These are phyloP conservation scores for Tribolium castaneum DNA, from an alignment of 1,140 invertebrate genomes.

Conservation along the genomic window DNA sequence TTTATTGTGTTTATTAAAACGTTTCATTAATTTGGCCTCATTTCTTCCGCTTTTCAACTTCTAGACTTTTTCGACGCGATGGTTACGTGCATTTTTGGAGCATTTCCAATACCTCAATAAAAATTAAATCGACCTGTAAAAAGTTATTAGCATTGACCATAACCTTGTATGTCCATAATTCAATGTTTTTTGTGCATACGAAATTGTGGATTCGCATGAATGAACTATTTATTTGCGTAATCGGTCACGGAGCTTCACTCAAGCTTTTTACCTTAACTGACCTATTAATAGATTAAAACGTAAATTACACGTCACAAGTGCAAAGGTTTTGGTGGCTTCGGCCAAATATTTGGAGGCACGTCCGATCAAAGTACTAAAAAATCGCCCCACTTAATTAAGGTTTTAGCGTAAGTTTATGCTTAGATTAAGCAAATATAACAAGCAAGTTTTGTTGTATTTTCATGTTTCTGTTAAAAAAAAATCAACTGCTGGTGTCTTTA, in stretches of 20 bases:
- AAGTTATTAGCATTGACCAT: not conserved
- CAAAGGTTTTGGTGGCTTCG: not conserved
- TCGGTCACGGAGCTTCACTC: not conserved
- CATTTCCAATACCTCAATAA: not conserved
- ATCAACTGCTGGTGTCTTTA: too few relatives aligned
- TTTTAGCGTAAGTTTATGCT: not conserved
- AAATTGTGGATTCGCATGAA: not conserved
- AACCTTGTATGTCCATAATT: not conserved
- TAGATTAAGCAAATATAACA: too few relatives aligned
- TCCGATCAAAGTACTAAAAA: constrained; percentile 2
- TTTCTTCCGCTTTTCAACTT: not conserved
- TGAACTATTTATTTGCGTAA: not conserved
- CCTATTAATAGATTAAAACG: constrained; percentile 7
- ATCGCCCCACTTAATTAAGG: not conserved
- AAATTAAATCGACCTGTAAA: not conserved
- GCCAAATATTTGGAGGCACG: constrained; percentile 19
- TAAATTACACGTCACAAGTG: constrained; percentile 6
- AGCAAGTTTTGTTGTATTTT: too few relatives aligned
- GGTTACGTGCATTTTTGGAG: not conserved
- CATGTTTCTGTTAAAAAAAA: too few relatives aligned
- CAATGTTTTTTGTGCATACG: not conserved
- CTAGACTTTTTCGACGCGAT: not conserved
- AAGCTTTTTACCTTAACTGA: not conserved
- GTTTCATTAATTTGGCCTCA: not conserved
- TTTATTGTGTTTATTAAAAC: not conserved